Conservation (phyloP, 2,113 vertebrate genomes). For the Apus apus region DNA sequence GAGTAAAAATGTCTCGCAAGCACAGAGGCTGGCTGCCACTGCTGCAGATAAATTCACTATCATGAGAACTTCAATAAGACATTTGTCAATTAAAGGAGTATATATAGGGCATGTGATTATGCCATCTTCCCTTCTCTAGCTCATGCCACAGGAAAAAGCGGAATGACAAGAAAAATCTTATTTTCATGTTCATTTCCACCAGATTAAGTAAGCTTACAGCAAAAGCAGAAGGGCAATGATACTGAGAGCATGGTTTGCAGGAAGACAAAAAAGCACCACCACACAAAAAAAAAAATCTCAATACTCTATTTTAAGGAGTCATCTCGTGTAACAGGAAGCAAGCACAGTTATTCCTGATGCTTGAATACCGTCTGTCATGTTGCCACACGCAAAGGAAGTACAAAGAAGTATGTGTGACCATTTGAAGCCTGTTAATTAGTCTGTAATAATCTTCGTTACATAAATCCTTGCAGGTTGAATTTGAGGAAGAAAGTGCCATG, state of each 20-base stretch:
- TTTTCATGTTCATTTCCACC: background rate
- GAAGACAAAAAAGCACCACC: background rate
- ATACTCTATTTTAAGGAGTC: conserved; percentile 53
- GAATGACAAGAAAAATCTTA: background rate
- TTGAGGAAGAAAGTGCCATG: background rate
- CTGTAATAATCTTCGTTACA: conserved; percentile 30
- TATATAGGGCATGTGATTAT: background rate
- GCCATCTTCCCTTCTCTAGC: background rate
- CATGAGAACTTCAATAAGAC: background rate
- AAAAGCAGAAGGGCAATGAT: background rate
- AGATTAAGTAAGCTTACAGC: background rate
- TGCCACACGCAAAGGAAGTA: conserved; percentile 6
- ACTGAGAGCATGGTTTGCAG: background rate
- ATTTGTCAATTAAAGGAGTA: background rate
- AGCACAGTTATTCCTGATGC: conserved; percentile 36
- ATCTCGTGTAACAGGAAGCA: conserved; percentile 45
- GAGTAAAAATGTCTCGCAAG: background rate
- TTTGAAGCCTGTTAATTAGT: conserved; percentile 58
- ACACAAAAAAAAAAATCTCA: background rate
- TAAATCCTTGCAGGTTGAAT: conserved; percentile 20
- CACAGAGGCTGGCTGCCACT: background rate
- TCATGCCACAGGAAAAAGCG: background rate
- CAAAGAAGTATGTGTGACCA: conserved; percentile 8
- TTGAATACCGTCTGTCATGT: conserved; percentile 44
- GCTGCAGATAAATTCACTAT: background rate